Evolutionary conservation across 1,140 invertebrate genomes (phyloP), one percentile per base, ranked within the genome.

Genomic region (Orchesella cincta): DNA sequence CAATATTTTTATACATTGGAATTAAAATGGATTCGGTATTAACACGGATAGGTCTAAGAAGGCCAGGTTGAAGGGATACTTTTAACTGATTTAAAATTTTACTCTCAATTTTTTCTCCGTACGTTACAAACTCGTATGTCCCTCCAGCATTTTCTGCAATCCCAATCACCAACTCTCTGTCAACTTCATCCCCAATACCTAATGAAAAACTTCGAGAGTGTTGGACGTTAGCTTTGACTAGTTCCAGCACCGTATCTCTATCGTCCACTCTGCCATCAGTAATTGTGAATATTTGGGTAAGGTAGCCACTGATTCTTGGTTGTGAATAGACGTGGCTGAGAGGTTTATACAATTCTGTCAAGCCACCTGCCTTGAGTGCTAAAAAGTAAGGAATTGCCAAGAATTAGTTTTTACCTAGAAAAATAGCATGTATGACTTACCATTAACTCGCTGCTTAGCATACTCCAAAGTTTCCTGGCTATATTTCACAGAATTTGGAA

Each of bases 21-120:
- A 57, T 57, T 5, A 57, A n/a, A 3, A 8, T 8, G 3, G 52
- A 18, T 3, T 14, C 67, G 14, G 67, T 2, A 8, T 3, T 29
- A 23, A 12, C 29, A 12, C 67, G 5, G 8, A 71, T 71, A 5
- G 67, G 67, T 29, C 31, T 71, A 8, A 71, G 31, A 8, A 71
- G 29, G 12, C 14, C 67, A 3, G 67, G 67, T 33, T 71, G 5
- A 14, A 34, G 29, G 23, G 67, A 14, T 28, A 71, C 31, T 33
- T 71, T 71, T 23, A 71, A 36, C 23, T 71, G 67, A 33, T 71
- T 71, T 23, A 71, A 23, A 71, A 71, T 71, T 36, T 71, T 71
- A 23, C 29, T 34, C 67, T 71, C 67, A 33, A 71, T 71, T 5
- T 12, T 23, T 33, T 71, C 67, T 5, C 23, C 23, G 34, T 71